Conservation (phyloP, 53 echinoderm and acorn worm species). For the Zoroaster sp. region DNA sequence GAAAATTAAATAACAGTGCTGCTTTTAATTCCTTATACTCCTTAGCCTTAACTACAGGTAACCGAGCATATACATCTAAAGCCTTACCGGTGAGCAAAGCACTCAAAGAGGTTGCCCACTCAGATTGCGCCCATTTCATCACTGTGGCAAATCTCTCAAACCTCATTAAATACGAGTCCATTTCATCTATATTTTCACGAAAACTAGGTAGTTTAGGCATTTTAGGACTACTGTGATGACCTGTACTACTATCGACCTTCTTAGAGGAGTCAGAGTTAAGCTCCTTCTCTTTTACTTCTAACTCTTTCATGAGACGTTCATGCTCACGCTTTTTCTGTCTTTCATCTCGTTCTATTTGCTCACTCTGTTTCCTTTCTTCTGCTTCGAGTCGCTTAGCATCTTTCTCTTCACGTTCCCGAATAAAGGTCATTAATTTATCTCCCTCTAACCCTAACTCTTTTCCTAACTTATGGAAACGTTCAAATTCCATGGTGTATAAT, state of each 20-base stretch:
- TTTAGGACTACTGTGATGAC: background rate
- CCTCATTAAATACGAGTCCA: constrained; percentile 35
- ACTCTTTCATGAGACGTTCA: constrained; percentile 44
- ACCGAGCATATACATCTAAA: constrained; percentile 36
- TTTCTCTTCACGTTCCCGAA: background rate
- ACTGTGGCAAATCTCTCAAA: constrained; percentile 52
- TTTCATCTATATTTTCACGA: constrained; percentile 30
- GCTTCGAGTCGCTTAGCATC: background rate
- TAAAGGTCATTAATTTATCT: background rate
- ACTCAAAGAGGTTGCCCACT: constrained; percentile 52
- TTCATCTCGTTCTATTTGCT: constrained; percentile 30
- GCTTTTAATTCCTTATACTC: constrained; percentile 6
- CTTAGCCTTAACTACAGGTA: constrained; percentile 2
- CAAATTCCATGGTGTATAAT: constrained; percentile 4
- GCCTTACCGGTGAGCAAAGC: constrained; percentile 38
- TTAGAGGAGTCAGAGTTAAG: background rate
- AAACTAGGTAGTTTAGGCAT: constrained; percentile 16
- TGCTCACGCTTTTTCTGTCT: constrained; percentile 27
- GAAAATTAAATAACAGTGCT: constrained; percentile 17
- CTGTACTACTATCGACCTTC: background rate
- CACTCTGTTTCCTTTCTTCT: background rate
- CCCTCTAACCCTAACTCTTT: constrained; percentile 18
- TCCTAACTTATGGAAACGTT: constrained; percentile 8
- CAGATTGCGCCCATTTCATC: constrained; percentile 3
- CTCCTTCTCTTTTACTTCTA: constrained; percentile 20